These are phyloP conservation scores for Esox niger DNA, from an alignment of 2,113 vertebrate genomes.

Conservation along the genomic window DNA sequence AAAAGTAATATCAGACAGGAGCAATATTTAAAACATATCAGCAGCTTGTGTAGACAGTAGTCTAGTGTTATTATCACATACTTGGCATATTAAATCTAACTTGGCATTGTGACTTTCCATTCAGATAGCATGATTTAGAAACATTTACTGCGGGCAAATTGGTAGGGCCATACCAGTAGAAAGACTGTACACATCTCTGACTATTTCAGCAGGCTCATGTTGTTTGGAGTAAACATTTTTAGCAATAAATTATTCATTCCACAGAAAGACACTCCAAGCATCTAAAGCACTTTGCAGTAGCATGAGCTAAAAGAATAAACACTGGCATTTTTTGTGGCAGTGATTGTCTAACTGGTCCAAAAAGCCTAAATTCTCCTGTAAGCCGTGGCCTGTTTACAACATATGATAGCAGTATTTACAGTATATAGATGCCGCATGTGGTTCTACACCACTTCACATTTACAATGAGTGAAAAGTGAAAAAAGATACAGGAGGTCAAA, in stretches of 20 bases:
- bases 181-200: constrained; percentile 31
- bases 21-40: constrained; percentile 62
- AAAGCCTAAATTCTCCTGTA: neutral
- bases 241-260: neutral
- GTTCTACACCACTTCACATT: constrained; percentile 30
- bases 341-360: neutral
- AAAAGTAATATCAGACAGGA: constrained; percentile 64
- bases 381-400: neutral
- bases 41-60: constrained; percentile 68
- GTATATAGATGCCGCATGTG: neutral
- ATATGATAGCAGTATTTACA: neutral
- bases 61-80: constrained; percentile 58
- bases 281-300: neutral
- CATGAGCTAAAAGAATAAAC: neutral
- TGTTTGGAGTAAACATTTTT: neutral
- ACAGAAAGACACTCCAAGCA: neutral
- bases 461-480: constrained; percentile 34
- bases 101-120: constrained; percentile 53
- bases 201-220: neutral
- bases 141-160: constrained; percentile 11
- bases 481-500: constrained; percentile 23
- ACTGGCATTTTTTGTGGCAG: neutral
- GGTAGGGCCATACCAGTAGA: constrained; percentile 44
- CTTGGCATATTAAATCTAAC: constrained; percentile 61
- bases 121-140: neutral